Percentiles rank a stretch among this genome's conserved stretches.
phyloP scores from a whole-genome alignment of 2,113 vertebrate species.

The Ictalurus punctatus region DNA sequence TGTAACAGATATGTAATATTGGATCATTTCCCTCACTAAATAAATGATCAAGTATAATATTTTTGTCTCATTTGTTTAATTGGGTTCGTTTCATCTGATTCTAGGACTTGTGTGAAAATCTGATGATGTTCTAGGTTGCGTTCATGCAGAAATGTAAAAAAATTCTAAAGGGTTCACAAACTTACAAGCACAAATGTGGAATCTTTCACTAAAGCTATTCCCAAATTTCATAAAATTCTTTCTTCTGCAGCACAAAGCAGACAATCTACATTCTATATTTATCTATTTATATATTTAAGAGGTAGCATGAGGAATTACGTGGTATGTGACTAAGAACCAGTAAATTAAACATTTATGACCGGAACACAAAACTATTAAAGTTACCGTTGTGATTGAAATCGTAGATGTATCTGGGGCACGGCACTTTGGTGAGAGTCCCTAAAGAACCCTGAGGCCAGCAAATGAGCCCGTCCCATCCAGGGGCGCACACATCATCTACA shows the following conservation, averaged over 20 bases:
- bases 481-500: conserved; percentile 77
- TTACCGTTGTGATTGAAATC: conserved; percentile 90
- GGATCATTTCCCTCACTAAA: too few relatives aligned
- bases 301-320: not conserved
- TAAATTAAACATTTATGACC: not conserved
- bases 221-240: too few relatives aligned
- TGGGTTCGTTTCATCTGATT: too few relatives aligned
- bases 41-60: too few relatives aligned
- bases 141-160: too few relatives aligned
- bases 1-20: too few relatives aligned
- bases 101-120: too few relatives aligned
- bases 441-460: conserved; percentile 84
- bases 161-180: too few relatives aligned
- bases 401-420: conserved; percentile 84
- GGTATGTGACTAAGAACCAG: not conserved
- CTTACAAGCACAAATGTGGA: not conserved
- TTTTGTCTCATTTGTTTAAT: too few relatives aligned
- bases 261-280: not conserved
- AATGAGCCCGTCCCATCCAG: conserved; percentile 87
- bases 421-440: conserved; percentile 74
- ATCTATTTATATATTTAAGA: too few relatives aligned
- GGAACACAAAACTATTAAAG: not conserved
- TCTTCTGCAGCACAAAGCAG: not conserved
- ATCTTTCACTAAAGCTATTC: not conserved
- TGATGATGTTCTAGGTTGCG: too few relatives aligned